Evolutionary conservation across 2,797 vertebrate genomes (phyloP).

Genomic region (Takifugu ocellatus): DNA sequence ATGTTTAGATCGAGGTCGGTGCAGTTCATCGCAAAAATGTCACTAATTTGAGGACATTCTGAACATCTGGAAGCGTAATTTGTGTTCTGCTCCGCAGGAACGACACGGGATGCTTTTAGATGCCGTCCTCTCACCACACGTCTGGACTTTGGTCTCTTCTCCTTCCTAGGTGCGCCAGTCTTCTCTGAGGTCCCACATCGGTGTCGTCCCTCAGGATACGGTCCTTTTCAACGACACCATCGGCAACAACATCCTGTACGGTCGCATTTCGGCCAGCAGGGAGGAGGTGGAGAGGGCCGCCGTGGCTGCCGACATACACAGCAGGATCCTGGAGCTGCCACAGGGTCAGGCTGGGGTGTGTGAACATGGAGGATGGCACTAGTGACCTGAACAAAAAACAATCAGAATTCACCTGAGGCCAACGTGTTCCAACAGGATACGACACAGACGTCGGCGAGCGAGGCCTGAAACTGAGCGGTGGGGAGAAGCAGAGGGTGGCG

Average conservation of each 20-base stretch:
- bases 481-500: slow-evolving; percentile 90
- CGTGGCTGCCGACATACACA: slow-evolving; percentile 83
- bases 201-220: slow-evolving; percentile 89
- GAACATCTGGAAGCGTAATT: not conserved
- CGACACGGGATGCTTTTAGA: not conserved
- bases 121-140: too few relatives aligned
- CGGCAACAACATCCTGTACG: slow-evolving; percentile 86
- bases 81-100: not conserved
- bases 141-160: not conserved
- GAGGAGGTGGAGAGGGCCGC: slow-evolving; percentile 85
- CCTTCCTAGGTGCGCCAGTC: slow-evolving; percentile 78
- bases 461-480: slow-evolving; percentile 88
- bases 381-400: not conserved
- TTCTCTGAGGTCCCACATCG: slow-evolving; percentile 82
- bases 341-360: slow-evolving; percentile 72
- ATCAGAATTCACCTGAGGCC: not conserved
- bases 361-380: slow-evolving; percentile 1
- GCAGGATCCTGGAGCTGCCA: slow-evolving; percentile 81
- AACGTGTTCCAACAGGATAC: slow-evolving; percentile 73
- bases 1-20: not conserved
- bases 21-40: not conserved
- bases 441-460: slow-evolving; percentile 87
- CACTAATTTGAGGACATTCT: not conserved
- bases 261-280: slow-evolving; percentile 76
- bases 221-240: slow-evolving; percentile 90